Evolutionary conservation across 2,888 invertebrate genomes (phyloP).

Genomic region (Endotricha flammealis): DNA sequence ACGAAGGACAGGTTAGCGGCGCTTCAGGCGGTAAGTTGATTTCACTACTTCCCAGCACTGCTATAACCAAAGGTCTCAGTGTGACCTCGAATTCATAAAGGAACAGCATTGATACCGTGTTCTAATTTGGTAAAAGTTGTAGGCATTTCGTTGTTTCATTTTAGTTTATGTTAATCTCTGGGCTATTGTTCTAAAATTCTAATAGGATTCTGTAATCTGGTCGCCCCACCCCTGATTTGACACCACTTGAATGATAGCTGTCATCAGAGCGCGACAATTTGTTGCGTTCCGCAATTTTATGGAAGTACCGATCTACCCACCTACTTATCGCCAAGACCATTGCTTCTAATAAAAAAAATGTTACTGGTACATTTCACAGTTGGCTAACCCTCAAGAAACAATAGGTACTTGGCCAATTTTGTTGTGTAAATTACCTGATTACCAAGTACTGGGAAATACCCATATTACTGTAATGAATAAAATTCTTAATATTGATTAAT

Average conservation of each 20-base stretch:
- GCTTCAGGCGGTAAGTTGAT: slow-evolving; percentile 91
- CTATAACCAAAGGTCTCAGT: slow-evolving; percentile 59
- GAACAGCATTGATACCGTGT: slow-evolving; percentile 44
- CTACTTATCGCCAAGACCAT: slow-evolving; percentile 22
- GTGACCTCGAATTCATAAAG: slow-evolving; percentile 65
- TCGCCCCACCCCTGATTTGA: slow-evolving; percentile 69
- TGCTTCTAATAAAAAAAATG: slow-evolving; percentile 21
- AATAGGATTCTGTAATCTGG: slow-evolving; percentile 38
- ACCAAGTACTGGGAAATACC: too few relatives aligned
- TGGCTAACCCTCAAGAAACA: slow-evolving; percentile 14
- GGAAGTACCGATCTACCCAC: slow-evolving; percentile 24
- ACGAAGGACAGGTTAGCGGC: slow-evolving; percentile 98
- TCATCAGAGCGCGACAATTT: slow-evolving; percentile 59
- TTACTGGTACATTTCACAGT: slow-evolving; percentile 15
- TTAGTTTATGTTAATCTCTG: not conserved
- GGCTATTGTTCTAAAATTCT: slow-evolving; percentile 20
- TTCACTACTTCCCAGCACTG: slow-evolving; percentile 44
- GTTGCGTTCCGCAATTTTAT: slow-evolving; percentile 47
- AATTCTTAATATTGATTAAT: too few relatives aligned
- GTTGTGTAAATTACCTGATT: slow-evolving; percentile 13
- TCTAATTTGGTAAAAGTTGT: slow-evolving; percentile 22
- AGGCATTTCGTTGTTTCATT: slow-evolving; percentile 2
- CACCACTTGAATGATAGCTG: slow-evolving; percentile 55
- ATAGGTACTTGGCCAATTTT: slow-evolving; percentile 15
- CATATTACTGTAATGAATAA: too few relatives aligned